Evolutionary conservation across 2,888 invertebrate species (phyloP).

Genomic region (Pandemis corylana): DNA sequence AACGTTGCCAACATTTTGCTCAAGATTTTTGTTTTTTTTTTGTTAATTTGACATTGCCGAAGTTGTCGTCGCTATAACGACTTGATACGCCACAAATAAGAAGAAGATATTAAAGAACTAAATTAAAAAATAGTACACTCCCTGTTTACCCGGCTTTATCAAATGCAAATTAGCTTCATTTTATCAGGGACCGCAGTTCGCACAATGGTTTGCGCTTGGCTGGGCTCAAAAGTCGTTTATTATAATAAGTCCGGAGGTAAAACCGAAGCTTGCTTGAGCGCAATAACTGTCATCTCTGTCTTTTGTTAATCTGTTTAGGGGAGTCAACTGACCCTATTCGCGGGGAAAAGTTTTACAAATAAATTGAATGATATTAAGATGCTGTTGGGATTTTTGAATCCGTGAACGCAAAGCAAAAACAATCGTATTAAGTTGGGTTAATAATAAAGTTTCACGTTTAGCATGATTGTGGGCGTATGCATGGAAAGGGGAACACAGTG

Average conservation of each 20-base stretch:
- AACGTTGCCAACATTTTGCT: too few species aligned
- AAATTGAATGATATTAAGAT: constrained; percentile 8
- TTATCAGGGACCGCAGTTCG: not conserved
- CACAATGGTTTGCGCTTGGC: constrained; percentile 27
- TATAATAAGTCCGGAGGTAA: constrained; percentile 28
- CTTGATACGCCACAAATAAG: too few species aligned
- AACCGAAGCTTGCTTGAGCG: constrained; percentile 19
- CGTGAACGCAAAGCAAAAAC: too few species aligned
- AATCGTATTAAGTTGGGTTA: too few species aligned
- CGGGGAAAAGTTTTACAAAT: constrained; percentile 16
- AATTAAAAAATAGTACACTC: not conserved
- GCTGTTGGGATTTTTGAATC: not conserved
- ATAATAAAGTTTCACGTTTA: too few species aligned
- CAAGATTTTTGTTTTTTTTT: too few species aligned
- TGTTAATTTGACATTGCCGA: too few species aligned
- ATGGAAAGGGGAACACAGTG: too few species aligned
- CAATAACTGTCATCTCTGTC: constrained; percentile 39
- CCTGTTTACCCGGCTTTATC: constrained; percentile 18
- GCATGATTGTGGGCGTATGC: too few species aligned
- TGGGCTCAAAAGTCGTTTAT: constrained; percentile 21
- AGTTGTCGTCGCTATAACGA: too few species aligned
- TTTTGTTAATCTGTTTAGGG: constrained; percentile 36
- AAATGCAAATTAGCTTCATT: constrained; percentile 31
- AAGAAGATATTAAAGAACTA: not conserved
- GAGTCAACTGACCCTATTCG: constrained; percentile 20